Conservation (phyloP, 2,797 vertebrate species). For the Chelonia mydas region DNA sequence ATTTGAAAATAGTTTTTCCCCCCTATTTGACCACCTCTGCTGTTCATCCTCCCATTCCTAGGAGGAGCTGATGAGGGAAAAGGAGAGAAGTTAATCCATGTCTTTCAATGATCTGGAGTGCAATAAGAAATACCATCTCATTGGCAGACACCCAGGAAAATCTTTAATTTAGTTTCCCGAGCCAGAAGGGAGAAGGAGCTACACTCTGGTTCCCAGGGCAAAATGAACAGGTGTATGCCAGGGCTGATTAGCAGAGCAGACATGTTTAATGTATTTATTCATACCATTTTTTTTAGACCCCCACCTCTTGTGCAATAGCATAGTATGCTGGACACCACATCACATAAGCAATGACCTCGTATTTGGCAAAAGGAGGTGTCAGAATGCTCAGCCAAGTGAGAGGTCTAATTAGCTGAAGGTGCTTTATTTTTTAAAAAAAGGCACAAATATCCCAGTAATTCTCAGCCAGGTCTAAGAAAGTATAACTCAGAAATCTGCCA, state of each 20-base stretch:
- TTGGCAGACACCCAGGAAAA: background rate
- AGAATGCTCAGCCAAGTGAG: conserved; percentile 10
- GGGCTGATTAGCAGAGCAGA: background rate
- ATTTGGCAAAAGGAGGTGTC: conserved; percentile 10
- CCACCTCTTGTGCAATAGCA: background rate
- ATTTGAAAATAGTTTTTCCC: background rate
- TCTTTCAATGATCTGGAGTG: background rate
- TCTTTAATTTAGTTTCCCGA: background rate
- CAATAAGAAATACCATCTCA: background rate
- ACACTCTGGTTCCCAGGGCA: background rate
- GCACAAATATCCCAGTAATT: background rate
- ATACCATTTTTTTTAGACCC: background rate
- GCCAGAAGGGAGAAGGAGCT: background rate
- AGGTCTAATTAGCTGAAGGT: background rate
- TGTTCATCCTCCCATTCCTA: background rate
- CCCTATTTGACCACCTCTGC: background rate
- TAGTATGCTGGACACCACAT: background rate
- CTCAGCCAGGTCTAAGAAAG: background rate
- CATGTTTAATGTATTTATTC: background rate
- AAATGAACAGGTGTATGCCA: background rate
- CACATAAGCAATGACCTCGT: background rate
- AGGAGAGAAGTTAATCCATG: background rate
- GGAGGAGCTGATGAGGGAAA: background rate
- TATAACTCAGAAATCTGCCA: conserved; percentile 15
- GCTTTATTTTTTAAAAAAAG: background rate